Percentiles rank a stretch among this genome's conserved stretches.
Evolutionary conservation across 1,140 invertebrate genomes (phyloP).

Genomic region (Diorhabda sublineata): DNA sequence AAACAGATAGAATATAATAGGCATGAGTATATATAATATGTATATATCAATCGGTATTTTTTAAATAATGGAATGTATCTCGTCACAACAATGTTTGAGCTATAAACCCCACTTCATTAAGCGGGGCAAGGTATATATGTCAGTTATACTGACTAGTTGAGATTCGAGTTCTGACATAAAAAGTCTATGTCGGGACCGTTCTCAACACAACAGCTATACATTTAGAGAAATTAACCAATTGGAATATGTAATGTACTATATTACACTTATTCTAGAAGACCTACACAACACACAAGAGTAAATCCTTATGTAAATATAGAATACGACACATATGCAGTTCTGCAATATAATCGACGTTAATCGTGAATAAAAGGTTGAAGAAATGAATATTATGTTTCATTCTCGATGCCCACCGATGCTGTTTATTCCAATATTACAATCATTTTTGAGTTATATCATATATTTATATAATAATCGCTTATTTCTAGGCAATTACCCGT

Average conservation of each 20-base stretch:
- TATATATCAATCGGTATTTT: slow-evolving; percentile 42
- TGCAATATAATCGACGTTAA: slow-evolving; percentile 32
- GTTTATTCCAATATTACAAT: neutral
- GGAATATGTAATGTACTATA: slow-evolving; percentile 47
- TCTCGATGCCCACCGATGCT: slow-evolving; percentile 1
- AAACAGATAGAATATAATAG: slow-evolving; percentile 48
- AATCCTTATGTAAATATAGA: slow-evolving; percentile 44
- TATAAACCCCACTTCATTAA: slow-evolving; percentile 37
- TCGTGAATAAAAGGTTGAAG: slow-evolving; percentile 33
- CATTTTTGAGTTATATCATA: neutral
- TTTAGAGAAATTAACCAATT: slow-evolving; percentile 48
- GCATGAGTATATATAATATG: slow-evolving; percentile 46
- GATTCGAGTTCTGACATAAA: slow-evolving; percentile 20
- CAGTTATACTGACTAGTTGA: slow-evolving; percentile 32
- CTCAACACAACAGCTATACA: slow-evolving; percentile 48
- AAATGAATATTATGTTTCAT: slow-evolving; percentile 24
- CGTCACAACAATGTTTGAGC: slow-evolving; percentile 51
- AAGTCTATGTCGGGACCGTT: slow-evolving; percentile 30
- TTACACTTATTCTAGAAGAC: slow-evolving; percentile 47
- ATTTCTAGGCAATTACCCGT: neutral
- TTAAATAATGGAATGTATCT: slow-evolving; percentile 48
- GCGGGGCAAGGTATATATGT: slow-evolving; percentile 32
- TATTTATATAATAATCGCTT: neutral
- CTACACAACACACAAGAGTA: slow-evolving; percentile 50
- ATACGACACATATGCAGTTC: slow-evolving; percentile 30